Percentiles rank a stretch among this genome's conserved stretches.
phyloP scores from a whole-genome alignment of 2,113 vertebrate genomes.

The Ibidorhyncha struthersii region DNA sequence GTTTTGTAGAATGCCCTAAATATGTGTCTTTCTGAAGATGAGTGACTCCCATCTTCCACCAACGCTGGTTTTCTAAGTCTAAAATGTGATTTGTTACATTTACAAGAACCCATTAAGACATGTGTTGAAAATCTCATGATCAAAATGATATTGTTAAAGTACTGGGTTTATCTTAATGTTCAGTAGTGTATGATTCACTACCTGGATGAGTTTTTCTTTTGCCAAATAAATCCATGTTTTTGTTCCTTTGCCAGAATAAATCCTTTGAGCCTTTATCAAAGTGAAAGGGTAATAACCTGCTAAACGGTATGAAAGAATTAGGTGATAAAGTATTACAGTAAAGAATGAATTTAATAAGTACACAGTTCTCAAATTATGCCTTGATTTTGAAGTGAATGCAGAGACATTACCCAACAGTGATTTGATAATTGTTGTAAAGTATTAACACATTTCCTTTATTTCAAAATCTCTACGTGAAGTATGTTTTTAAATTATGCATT shows the following conservation, averaged over 20 bases:
- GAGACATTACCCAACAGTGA: neutral
- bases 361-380: constrained; percentile 10
- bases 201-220: constrained; percentile 18
- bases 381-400: constrained; percentile 30
- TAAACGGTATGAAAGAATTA: constrained; percentile 36
- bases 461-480: neutral
- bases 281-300: constrained; percentile 49
- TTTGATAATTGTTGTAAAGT: constrained; percentile 42
- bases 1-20: neutral
- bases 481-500: constrained; percentile 34
- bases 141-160: constrained; percentile 22
- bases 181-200: constrained; percentile 5
- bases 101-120: neutral
- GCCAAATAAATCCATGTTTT: constrained; percentile 11
- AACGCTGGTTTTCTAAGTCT: neutral
- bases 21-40: neutral
- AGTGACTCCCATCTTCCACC: neutral
- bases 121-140: neutral
- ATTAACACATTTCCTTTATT: constrained; percentile 49
- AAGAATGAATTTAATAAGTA: constrained; percentile 37
- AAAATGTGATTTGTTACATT: neutral
- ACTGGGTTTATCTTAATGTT: neutral
- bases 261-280: constrained; percentile 61
- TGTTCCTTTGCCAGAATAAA: constrained; percentile 56
- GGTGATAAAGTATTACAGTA: constrained; percentile 37